phyloP scores from a whole-genome alignment of 1,140 invertebrate species.

The Lasioglossum baleicum region DNA sequence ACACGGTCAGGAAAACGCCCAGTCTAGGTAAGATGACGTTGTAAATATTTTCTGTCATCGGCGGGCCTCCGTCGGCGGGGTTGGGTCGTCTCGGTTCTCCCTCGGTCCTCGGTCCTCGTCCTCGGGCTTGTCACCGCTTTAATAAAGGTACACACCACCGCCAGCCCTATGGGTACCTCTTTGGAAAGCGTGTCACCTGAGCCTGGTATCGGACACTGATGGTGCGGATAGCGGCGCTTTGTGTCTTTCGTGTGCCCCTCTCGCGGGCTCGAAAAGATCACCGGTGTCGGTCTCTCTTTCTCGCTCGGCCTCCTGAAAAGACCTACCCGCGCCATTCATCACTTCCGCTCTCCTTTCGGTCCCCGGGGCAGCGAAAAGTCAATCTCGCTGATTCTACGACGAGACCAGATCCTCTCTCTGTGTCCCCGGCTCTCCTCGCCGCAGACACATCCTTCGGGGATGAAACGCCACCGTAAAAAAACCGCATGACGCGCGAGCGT shows the following conservation, averaged over 20 bases:
- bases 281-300: slow-evolving; percentile 7
- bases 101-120: no score
- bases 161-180: slow-evolving; percentile 44
- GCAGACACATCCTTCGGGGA: no score
- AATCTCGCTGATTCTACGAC: slow-evolving; percentile 8
- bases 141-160: slow-evolving; percentile 52
- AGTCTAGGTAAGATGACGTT: slow-evolving; percentile 68
- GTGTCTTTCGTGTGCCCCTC: slow-evolving; percentile 49
- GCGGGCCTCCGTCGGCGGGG: slow-evolving; percentile 22
- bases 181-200: slow-evolving; percentile 70
- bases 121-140: slow-evolving; percentile 52
- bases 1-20: slow-evolving; percentile 47
- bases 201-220: slow-evolving; percentile 73
- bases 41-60: slow-evolving; percentile 76
- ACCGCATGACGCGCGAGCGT: no score
- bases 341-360: slow-evolving; percentile 20
- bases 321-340: slow-evolving; percentile 49
- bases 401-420: no score
- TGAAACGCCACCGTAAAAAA: no score
- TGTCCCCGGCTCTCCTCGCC: no score
- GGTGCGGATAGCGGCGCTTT: slow-evolving; percentile 70
- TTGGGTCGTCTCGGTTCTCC: neutral
- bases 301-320: slow-evolving; percentile 40
- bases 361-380: slow-evolving; percentile 39
- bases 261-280: slow-evolving; percentile 41